Evolutionary conservation across 64 coral and sea anemone genomes (phyloP).

Genomic region (Porites australiensis): DNA sequence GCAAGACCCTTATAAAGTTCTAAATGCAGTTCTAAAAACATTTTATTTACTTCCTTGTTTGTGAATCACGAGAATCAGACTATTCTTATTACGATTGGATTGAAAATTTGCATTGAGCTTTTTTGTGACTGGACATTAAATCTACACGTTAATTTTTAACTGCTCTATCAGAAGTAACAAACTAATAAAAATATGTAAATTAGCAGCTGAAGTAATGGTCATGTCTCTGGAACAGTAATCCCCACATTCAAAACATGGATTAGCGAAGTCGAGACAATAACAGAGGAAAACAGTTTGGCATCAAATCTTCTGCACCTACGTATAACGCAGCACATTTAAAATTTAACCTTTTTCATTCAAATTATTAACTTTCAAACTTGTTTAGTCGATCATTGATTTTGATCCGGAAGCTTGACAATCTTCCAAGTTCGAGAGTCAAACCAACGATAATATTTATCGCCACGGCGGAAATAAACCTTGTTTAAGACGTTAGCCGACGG

Average conservation of each 20-base stretch:
- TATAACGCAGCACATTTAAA: neutral
- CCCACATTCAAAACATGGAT: neutral
- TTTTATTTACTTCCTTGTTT: too few relatives aligned
- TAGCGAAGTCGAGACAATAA: neutral
- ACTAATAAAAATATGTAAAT: neutral
- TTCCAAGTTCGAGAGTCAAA: neutral
- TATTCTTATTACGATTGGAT: too few relatives aligned
- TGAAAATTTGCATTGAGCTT: too few relatives aligned
- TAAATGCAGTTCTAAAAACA: too few relatives aligned
- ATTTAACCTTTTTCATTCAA: conserved; percentile 1
- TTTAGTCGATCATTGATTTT: conserved; percentile 1
- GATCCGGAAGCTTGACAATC: conserved; percentile 29
- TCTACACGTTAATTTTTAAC: neutral
- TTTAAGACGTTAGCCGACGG: neutral
- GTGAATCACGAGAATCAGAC: neutral
- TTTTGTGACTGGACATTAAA: too few relatives aligned
- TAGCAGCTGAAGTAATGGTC: neutral
- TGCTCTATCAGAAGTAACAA: neutral
- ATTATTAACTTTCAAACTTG: conserved; percentile 6
- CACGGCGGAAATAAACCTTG: neutral
- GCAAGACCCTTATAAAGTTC: too few relatives aligned
- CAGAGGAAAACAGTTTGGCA: too few relatives aligned
- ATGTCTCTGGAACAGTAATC: neutral
- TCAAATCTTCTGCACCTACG: too few relatives aligned
- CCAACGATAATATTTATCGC: conserved; percentile 36